Percentiles rank a stretch among this genome's conserved stretches.
These are phyloP conservation scores for Dioctria rufipes DNA, from an alignment of 2,888 invertebrate genomes.

Conservation along the genomic window DNA sequence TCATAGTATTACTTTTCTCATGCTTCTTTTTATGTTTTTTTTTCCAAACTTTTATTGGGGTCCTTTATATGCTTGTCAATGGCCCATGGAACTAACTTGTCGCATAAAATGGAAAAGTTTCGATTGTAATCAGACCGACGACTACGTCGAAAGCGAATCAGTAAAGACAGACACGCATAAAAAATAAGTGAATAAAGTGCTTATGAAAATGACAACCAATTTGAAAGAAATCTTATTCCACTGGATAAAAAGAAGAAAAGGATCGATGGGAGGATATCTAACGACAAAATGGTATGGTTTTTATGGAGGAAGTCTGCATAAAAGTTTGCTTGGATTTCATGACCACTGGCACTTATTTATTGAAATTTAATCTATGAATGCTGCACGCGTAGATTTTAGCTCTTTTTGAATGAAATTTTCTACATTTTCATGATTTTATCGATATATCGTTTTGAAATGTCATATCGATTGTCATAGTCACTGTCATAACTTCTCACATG, in stretches of 20 bases:
- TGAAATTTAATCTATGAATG: too few species aligned
- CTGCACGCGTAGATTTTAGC: too few species aligned
- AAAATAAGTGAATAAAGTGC: conserved; percentile 12
- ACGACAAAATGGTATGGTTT: background rate
- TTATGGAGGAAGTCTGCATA: background rate
- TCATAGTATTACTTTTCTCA: background rate
- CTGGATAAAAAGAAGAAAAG: background rate
- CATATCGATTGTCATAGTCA: too few species aligned
- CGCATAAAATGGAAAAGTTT: background rate
- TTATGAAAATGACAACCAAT: conserved; percentile 5
- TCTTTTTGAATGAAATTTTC: too few species aligned
- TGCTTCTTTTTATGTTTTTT: background rate
- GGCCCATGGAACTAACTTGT: background rate
- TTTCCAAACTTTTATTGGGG: background rate
- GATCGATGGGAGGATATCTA: background rate
- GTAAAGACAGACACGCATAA: background rate
- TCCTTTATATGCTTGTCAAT: background rate
- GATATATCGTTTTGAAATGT: too few species aligned
- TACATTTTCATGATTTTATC: too few species aligned
- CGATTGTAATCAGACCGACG: background rate
- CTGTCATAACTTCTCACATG: too few species aligned
- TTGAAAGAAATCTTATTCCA: background rate
- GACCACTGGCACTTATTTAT: too few species aligned
- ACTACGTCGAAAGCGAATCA: background rate
- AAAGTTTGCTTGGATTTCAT: background rate